Conservation (phyloP, 2,113 vertebrate species). For the Passer domesticus region DNA sequence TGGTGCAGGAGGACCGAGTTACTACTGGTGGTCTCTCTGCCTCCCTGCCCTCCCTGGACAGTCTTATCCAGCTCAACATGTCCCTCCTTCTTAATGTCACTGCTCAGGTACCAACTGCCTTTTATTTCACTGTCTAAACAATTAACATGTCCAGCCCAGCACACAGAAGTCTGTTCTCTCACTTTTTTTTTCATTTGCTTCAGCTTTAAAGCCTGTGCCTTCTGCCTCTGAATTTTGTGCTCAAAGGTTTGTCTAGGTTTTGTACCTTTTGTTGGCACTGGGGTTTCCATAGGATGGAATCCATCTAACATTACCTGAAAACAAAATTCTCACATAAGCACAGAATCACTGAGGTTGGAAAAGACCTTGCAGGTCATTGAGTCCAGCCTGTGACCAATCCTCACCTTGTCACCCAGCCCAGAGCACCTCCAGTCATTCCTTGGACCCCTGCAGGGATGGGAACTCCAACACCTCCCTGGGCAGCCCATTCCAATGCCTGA, state of each 20-base stretch:
- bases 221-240: background rate
- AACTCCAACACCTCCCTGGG: background rate
- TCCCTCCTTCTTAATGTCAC: background rate
- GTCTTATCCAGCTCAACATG: background rate
- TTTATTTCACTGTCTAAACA: background rate
- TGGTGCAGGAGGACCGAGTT: background rate
- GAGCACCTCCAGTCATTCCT: background rate
- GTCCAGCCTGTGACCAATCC: background rate
- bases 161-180: background rate
- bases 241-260: background rate
- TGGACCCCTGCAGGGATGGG: background rate
- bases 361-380: fast-evolving
- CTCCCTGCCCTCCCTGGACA: background rate
- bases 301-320: background rate
- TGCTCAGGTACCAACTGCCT: background rate
- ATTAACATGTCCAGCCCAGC: background rate
- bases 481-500: background rate
- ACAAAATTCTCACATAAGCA: background rate
- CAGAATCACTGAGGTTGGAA: background rate
- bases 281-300: background rate
- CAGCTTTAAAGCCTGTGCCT: background rate
- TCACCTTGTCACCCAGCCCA: background rate
- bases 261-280: background rate
- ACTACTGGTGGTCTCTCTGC: background rate
- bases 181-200: background rate